phyloP scores from a whole-genome alignment of 2,888 invertebrate genomes.

The Phania funesta region DNA sequence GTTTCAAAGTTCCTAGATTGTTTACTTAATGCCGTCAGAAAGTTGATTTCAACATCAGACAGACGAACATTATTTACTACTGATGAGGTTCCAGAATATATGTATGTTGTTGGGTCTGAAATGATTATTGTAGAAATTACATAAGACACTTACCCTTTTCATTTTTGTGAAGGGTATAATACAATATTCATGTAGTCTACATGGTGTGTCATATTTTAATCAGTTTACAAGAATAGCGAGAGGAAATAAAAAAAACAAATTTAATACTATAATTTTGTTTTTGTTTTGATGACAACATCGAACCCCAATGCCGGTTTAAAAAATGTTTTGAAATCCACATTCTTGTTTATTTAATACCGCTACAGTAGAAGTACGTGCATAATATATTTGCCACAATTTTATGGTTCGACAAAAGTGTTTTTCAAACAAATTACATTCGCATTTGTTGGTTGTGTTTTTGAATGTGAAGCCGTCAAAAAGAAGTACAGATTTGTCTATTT shows the following conservation, averaged over 20 bases:
- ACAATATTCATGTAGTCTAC: not conserved
- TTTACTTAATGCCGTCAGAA: too few species aligned
- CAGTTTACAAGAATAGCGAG: not conserved
- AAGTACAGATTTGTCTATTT: too few species aligned
- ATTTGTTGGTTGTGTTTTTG: too few species aligned
- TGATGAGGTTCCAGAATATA: too few species aligned
- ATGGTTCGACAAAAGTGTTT: not conserved
- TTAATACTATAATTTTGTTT: conserved; percentile 11
- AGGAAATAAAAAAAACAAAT: conserved; percentile 7
- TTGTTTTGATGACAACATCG: conserved; percentile 60
- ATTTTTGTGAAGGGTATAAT: not conserved
- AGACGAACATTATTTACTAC: too few species aligned
- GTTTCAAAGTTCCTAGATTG: too few species aligned
- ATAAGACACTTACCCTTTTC: too few species aligned
- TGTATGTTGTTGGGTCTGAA: too few species aligned
- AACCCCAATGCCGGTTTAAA: conserved; percentile 31
- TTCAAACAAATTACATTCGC: too few species aligned
- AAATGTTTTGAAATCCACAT: conserved; percentile 28
- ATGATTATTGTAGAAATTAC: too few species aligned
- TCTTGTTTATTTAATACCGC: not conserved
- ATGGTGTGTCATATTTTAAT: conserved; percentile 42
- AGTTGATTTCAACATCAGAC: too few species aligned
- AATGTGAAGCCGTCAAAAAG: too few species aligned
- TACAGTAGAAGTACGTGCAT: not conserved
- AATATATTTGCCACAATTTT: not conserved